Base-by-base conservation (phyloP, 1,140 invertebrate species). In the Brachionus asplanchnoidis region DNA sequence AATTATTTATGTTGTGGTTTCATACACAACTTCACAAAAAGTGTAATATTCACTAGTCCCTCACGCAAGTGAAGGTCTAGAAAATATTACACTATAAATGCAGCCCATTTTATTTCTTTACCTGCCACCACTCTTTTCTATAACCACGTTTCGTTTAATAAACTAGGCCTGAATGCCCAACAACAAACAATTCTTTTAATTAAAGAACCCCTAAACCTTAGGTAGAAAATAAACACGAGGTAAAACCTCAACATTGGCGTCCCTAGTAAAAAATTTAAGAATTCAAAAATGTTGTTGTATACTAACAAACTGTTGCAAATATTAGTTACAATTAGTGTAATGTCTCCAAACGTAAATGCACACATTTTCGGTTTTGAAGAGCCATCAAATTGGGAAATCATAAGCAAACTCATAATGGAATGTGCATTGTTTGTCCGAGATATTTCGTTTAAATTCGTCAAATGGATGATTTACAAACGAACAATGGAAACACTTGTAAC, bases 1-100 rank as follows among this genome's bases (percentile, higher is more conserved):
- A n/a, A n/a, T n/a, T n/a, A n/a, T n/a, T n/a, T n/a, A n/a, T 65
- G 56, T 23, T 65, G 56, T 65, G 56, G 56, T 65, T 65, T 65
- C 17, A 65, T n/a, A n/a, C 17, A 65, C 12, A 46, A 46, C 44
- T 46, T 12, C 44, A 20, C 17, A 65, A 23, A 65, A 28, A 23
- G 56, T 12, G 26, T 65, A 65, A 23, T 20, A n/a, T 65, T 65
- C 26, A 65, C 17, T 65, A 20, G 56, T n/a, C 12, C 56, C 17
- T 65, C 56, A 65, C 26, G 56, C 56, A 65, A 65, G 56, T 65
- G 12, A 65, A 65, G 56, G 20, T n/a, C 56, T n/a, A 68, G n/a
- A 12, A 36, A 68, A 68, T 12, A 28, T 68, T 68, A 68, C 65
- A 68, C 65, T 68, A 68, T 12, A 68, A 12, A 68, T 32, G 32